A percentile compares a stretch with the other conserved stretches of the same genome.
Evolutionary conservation across 1,140 invertebrate genomes (phyloP).

Genomic region (Drosophila funebris): DNA sequence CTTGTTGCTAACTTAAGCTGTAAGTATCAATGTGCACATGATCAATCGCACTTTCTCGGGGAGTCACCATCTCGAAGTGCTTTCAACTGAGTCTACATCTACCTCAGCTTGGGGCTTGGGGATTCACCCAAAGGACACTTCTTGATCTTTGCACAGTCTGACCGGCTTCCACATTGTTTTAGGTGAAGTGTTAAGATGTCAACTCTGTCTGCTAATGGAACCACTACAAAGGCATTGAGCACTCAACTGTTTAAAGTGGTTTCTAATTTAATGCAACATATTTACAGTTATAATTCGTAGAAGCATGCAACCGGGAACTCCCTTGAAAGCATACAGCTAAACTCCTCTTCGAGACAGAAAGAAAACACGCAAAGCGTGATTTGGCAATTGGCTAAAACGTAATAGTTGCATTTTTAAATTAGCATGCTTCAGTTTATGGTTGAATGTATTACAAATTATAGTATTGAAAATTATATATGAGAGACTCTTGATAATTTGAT

Average conservation of each 20-base stretch:
- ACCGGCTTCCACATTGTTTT: no score
- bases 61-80: background rate
- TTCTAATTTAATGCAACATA: background rate
- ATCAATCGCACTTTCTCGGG: background rate
- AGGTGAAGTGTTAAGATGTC: background rate
- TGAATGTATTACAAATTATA: background rate
- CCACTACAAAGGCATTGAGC: background rate
- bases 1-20: background rate
- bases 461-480: background rate
- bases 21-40: background rate
- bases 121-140: constrained; percentile 1
- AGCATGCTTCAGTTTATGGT: background rate
- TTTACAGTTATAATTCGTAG: constrained; percentile 1
- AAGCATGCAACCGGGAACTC: constrained; percentile 11
- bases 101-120: background rate
- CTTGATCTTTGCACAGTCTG: background rate
- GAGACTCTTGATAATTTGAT: background rate
- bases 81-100: background rate
- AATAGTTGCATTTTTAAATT: constrained; percentile 7
- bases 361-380: constrained; percentile 28
- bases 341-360: background rate
- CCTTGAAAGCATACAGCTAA: background rate
- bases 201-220: background rate
- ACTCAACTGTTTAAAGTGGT: no score
- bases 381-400: background rate